Percentiles rank a stretch among this genome's conserved stretches.
phyloP scores from a whole-genome alignment of 2,888 invertebrate species.

The Apotomis betuletana region DNA sequence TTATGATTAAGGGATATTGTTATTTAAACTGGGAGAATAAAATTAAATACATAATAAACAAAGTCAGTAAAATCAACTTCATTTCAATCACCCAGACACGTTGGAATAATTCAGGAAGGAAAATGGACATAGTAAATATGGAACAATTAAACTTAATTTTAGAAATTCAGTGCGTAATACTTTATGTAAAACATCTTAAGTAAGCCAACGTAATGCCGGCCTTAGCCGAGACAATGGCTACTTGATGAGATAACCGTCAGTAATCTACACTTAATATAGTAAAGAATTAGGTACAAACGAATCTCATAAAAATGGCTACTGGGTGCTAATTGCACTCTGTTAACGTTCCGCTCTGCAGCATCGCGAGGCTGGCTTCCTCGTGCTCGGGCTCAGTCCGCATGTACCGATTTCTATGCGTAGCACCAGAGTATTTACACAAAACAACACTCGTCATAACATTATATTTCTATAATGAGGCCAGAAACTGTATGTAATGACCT shows the following conservation, averaged over 20 bases:
- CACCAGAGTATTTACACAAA: too few relatives aligned
- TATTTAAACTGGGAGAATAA: too few relatives aligned
- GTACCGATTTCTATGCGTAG: neutral
- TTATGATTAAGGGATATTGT: too few relatives aligned
- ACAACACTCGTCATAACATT: too few relatives aligned
- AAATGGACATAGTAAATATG: neutral
- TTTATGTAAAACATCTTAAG: constrained; percentile 19
- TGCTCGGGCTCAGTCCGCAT: neutral
- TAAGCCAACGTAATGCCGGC: constrained; percentile 4
- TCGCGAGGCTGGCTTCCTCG: constrained; percentile 8
- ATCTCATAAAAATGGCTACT: constrained; percentile 10
- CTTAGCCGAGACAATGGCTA: constrained; percentile 10
- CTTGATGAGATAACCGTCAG: constrained; percentile 22
- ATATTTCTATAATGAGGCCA: too few relatives aligned
- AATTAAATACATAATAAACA: neutral
- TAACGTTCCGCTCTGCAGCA: constrained; percentile 1
- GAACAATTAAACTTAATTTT: constrained; percentile 3
- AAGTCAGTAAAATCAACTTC: neutral
- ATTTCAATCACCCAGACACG: neutral
- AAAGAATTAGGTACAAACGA: constrained; percentile 11
- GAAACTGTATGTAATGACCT: too few relatives aligned
- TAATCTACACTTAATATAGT: constrained; percentile 21
- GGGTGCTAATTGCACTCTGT: neutral
- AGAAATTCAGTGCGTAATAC: constrained; percentile 14
- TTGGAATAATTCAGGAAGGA: constrained; percentile 2